Percentiles rank a stretch among this genome's conserved stretches.
phyloP scores from a whole-genome alignment of 2,797 vertebrate genomes.

The Gastrophryne carolinensis region DNA sequence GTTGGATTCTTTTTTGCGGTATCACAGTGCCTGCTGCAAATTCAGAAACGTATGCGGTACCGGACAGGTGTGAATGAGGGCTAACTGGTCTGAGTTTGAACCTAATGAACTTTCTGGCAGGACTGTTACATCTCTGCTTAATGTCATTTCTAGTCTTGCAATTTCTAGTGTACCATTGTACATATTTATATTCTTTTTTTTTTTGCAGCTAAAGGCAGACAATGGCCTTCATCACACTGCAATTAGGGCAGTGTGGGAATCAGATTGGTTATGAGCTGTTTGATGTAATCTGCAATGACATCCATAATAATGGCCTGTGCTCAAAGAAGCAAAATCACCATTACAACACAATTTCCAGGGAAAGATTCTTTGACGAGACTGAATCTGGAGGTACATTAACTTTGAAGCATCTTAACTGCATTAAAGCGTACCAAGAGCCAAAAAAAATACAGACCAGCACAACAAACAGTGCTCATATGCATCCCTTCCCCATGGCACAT shows the following conservation, averaged over 20 bases:
- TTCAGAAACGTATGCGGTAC: too few species aligned
- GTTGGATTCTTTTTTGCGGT: too few species aligned
- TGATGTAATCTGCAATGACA: conserved; percentile 72
- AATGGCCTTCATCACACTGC: conserved; percentile 91
- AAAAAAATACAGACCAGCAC: too few species aligned
- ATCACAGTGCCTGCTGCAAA: too few species aligned
- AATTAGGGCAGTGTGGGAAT: conserved; percentile 97
- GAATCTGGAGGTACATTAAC: conserved; percentile 70
- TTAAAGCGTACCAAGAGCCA: too few species aligned
- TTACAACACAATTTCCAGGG: conserved; percentile 71
- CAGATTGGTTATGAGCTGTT: conserved; percentile 88
- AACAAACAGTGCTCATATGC: too few species aligned
- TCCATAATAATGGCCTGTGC: conserved; percentile 60
- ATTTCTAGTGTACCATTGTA: neutral
- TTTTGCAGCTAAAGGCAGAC: conserved; percentile 8
- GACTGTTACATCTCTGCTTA: neutral
- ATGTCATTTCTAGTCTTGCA: neutral
- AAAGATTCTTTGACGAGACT: conserved; percentile 82
- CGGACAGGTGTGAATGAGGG: too few species aligned
- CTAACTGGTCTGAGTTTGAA: too few species aligned
- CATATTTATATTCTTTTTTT: neutral
- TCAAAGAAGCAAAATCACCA: conserved; percentile 66
- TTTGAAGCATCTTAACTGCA: neutral
- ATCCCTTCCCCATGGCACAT: too few species aligned
- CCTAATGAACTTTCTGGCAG: too few species aligned